These are phyloP conservation scores for Lophotriccus pileatus DNA, from an alignment of 2,797 vertebrate genomes.

Conservation along the genomic window DNA sequence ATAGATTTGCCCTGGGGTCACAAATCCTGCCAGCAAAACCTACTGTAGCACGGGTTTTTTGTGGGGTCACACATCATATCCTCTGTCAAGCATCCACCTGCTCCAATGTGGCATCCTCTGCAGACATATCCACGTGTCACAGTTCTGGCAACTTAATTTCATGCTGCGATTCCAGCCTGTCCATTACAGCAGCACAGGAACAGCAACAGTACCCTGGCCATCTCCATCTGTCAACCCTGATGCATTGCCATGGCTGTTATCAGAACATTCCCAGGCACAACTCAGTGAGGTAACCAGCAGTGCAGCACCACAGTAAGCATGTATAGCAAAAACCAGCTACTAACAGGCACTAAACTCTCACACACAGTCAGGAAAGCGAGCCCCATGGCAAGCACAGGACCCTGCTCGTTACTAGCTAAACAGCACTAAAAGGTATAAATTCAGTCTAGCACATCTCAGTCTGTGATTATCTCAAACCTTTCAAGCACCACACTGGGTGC, in stretches of 20 bases:
- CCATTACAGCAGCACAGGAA: not conserved
- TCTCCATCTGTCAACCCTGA: not conserved
- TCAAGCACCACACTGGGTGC: too few species aligned
- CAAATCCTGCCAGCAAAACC: not conserved
- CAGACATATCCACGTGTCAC: not conserved
- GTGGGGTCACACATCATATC: not conserved
- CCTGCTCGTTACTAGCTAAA: not conserved
- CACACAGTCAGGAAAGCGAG: not conserved
- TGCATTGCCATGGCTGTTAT: not conserved
- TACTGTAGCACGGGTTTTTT: not conserved
- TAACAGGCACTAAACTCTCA: not conserved
- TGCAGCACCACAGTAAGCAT: not conserved
- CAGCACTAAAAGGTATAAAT: not conserved
- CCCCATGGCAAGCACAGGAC: not conserved
- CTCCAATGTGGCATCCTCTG: not conserved
- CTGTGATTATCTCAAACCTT: too few species aligned
- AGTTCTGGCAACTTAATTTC: not conserved
- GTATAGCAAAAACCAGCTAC: not conserved
- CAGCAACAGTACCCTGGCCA: not conserved
- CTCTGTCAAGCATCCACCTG: not conserved
- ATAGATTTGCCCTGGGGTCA: not conserved
- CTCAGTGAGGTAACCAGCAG: not conserved
- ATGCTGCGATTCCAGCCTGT: not conserved
- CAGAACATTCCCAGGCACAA: not conserved
- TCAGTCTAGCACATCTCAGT: too few species aligned